Evolutionary conservation across 2,888 invertebrate genomes (phyloP).

Genomic region (Pristionchus japonicus): DNA sequence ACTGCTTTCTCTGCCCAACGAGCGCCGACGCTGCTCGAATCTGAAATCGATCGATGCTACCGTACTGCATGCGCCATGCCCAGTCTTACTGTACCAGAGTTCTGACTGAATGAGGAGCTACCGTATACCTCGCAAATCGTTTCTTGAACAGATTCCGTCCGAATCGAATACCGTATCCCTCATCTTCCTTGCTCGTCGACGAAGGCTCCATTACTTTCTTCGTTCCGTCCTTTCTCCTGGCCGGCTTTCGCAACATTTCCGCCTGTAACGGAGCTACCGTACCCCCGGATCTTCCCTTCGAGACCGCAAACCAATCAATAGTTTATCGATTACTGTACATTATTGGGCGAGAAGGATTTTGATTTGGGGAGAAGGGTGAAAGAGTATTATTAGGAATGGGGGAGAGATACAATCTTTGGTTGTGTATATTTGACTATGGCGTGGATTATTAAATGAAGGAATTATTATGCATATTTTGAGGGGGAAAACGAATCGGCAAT

Average conservation of each 20-base stretch:
- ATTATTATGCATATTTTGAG: background rate
- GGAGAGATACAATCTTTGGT: constrained; percentile 20
- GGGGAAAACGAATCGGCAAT: background rate
- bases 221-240: constrained; percentile 49
- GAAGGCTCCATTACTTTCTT: constrained; percentile 14
- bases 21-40: constrained; percentile 54
- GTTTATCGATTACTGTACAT: constrained; percentile 34
- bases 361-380: too few species aligned
- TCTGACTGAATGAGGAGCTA: background rate
- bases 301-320: background rate
- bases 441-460: constrained; percentile 16
- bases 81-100: too few species aligned
- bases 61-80: too few species aligned
- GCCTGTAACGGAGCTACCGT: constrained; percentile 52
- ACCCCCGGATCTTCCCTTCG: background rate
- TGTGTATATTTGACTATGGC: background rate
- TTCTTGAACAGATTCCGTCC: constrained; percentile 31
- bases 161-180: constrained; percentile 40
- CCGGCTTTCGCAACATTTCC: constrained; percentile 57
- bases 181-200: background rate
- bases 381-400: too few species aligned
- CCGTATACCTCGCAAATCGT: constrained; percentile 34
- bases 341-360: background rate
- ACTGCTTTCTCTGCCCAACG: constrained; percentile 52
- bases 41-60: constrained; percentile 43